phyloP scores from a whole-genome alignment of 35 echinoderm and acorn worm genomes.

The Apostichopus japonicus region DNA sequence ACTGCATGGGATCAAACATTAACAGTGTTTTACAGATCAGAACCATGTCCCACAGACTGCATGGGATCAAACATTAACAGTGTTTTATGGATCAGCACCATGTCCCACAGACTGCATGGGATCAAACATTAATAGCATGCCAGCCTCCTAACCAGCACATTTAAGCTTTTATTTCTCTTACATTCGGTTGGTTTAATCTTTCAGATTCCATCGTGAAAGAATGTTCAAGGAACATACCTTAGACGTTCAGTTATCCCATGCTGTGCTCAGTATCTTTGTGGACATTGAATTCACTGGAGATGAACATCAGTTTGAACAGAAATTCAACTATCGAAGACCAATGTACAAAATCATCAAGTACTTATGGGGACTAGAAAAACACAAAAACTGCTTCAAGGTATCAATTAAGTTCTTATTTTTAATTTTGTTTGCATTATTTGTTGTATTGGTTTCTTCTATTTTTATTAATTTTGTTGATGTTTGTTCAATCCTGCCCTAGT shows the following conservation, averaged over 20 bases:
- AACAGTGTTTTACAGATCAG: no score
- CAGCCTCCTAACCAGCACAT: no score
- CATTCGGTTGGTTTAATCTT: neutral
- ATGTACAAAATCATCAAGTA: slow-evolving; percentile 94
- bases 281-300: slow-evolving; percentile 98
- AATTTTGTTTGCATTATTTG: neutral
- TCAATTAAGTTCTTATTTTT: neutral
- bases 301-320: slow-evolving; percentile 95
- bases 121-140: no score
- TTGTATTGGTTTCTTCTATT: neutral
- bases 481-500: no score
- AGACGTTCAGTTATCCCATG: slow-evolving; percentile 61
- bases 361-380: slow-evolving; percentile 74
- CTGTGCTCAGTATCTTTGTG: slow-evolving; percentile 86
- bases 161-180: no score
- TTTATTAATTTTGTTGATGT: neutral
- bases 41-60: no score
- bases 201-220: slow-evolving; percentile 81
- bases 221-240: slow-evolving; percentile 84
- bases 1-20: no score
- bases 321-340: slow-evolving; percentile 95
- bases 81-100: no score
- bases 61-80: no score
- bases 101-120: no score
- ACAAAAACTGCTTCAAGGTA: slow-evolving; percentile 87